Evolutionary conservation across 1,140 invertebrate genomes (phyloP).

Genomic region (Lasaia peninsularis): DNA sequence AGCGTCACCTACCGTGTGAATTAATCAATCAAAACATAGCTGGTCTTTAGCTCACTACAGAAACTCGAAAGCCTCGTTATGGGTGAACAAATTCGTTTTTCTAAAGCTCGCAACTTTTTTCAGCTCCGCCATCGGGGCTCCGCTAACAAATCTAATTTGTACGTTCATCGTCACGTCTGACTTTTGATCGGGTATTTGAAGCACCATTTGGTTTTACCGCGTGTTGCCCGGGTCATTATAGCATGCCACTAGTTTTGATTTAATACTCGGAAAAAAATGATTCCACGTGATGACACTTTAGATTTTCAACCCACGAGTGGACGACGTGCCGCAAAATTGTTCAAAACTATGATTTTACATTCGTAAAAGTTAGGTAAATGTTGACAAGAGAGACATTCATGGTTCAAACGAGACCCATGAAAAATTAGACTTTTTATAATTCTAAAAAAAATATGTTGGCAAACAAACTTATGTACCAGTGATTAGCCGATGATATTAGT

Average conservation of each 20-base stretch:
- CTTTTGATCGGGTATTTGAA: slow-evolving; percentile 12
- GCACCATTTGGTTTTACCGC: slow-evolving; percentile 6
- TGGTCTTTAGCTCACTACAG: no score
- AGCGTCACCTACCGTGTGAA: no score
- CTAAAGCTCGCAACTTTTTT: background rate
- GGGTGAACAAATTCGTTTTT: background rate
- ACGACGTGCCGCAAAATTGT: background rate
- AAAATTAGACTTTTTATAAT: no score
- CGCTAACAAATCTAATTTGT: slow-evolving; percentile 11
- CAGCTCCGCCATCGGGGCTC: background rate
- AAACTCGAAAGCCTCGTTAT: no score
- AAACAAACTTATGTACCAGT: no score
- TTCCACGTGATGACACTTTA: background rate
- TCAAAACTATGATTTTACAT: no score
- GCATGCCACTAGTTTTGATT: background rate
- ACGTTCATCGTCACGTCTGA: slow-evolving; percentile 11
- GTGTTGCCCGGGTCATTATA: background rate
- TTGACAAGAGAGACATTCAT: no score
- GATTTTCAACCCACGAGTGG: no score
- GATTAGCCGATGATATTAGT: no score
- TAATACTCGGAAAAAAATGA: slow-evolving; percentile 5
- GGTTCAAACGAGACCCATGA: background rate
- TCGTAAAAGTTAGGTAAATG: no score
- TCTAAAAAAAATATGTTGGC: no score
- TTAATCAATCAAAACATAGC: no score